Percentiles rank a stretch among this genome's conserved stretches.
These are phyloP conservation scores for Deilephila elpenor DNA, from an alignment of 2,888 invertebrate genomes.

Conservation along the genomic window DNA sequence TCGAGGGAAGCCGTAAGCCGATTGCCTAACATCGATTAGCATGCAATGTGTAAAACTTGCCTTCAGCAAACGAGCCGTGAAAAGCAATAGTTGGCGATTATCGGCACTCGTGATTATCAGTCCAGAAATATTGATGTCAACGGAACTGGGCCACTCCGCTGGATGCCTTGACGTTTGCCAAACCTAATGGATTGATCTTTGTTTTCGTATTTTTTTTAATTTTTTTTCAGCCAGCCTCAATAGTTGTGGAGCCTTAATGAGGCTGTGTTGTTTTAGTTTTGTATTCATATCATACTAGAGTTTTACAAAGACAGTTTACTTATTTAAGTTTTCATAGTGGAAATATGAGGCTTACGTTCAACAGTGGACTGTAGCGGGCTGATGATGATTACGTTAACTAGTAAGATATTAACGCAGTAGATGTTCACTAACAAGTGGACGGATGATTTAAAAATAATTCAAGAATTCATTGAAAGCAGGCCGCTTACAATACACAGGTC, in stretches of 20 bases:
- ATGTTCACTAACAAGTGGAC: too few species aligned
- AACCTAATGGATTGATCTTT: constrained; percentile 4
- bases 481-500: too few species aligned
- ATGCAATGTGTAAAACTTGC: constrained; percentile 20
- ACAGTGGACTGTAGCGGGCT: too few species aligned
- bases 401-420: too few species aligned
- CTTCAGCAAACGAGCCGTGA: constrained; percentile 7
- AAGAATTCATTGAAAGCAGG: too few species aligned
- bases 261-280: background rate
- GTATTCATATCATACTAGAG: background rate
- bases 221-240: background rate
- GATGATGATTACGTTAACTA: too few species aligned
- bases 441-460: too few species aligned
- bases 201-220: constrained; percentile 4
- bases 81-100: constrained; percentile 16
- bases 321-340: too few species aligned
- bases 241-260: background rate
- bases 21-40: constrained; percentile 21
- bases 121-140: constrained; percentile 22
- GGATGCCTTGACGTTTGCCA: constrained; percentile 13
- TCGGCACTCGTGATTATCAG: constrained; percentile 22
- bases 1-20: constrained; percentile 13
- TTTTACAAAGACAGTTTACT: too few species aligned
- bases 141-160: background rate
- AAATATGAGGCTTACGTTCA: too few species aligned